Base-by-base conservation (phyloP, 2,797 vertebrate species). In the Perodicticus potto region DNA sequence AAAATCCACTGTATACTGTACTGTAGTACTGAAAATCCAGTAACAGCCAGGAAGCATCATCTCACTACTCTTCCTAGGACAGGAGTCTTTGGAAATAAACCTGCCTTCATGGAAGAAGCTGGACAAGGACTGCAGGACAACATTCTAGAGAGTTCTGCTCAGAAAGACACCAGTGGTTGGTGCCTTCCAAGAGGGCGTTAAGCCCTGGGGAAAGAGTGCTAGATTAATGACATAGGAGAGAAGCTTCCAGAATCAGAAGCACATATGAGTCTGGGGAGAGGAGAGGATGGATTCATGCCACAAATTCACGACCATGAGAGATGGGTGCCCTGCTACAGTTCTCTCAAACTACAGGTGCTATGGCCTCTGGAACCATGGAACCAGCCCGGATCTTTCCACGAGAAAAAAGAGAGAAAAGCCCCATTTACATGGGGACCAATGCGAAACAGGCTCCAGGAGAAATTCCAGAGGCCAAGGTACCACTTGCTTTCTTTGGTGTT, bases 71-170 rank as follows among this genome's bases (percentile, higher is more conserved):
- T 69, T 34, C 43, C 7, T 16, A 70, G 22, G 43, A 77, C 1
- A 23, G 17, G 12, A 29, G 4, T 16, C 81, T 89, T 67, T 12
- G 43, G 17, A 7, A 1, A 49, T 13, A 55, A 5, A n/a, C 14
- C 32, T 19, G 17, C 0, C 63, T 13, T 6, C 23, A 27, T 0
- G 23, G 45, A 34, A 70, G 73, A 73, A 40, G 1, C 16, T 8
- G 9, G 43, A 11, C 32, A 25, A 7, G 27, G 32, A 34, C 12
- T 37, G 45, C 23, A 43, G 49, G 85, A 32, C 37, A 1, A 17
- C 1, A 2, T n/a, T 7, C 2, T 32, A 5, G 10, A 61, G 14
- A 7, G 5, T 13, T 40, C 40, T 3, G 16, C 7, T 40, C 7
- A 17, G n/a, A 55, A 65, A 27, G 29, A 29, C 17, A 63, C 22